Conservation (phyloP, 2,113 vertebrate genomes). For the Proteles cristata region DNA sequence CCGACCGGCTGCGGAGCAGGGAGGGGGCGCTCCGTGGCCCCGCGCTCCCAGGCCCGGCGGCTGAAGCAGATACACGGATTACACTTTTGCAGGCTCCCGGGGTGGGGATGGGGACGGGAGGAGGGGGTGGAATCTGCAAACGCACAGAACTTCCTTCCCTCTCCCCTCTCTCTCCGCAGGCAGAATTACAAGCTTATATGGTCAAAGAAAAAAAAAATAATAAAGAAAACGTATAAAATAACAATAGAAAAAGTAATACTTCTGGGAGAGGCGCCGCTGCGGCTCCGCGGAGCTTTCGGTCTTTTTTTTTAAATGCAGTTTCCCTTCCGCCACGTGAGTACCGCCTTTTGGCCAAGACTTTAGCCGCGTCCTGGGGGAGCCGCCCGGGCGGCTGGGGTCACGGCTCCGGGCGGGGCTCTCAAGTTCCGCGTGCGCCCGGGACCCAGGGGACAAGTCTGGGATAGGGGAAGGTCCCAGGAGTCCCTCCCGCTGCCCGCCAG, state of each 20-base stretch:
- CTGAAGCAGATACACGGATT: constrained; percentile 77
- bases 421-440: constrained; percentile 66
- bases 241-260: constrained; percentile 84
- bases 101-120: constrained; percentile 19
- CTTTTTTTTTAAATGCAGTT: constrained; percentile 56
- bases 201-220: constrained; percentile 74
- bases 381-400: constrained; percentile 57
- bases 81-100: constrained; percentile 82
- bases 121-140: background rate
- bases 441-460: constrained; percentile 47
- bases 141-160: constrained; percentile 17
- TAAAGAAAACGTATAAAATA: constrained; percentile 85
- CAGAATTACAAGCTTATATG: constrained; percentile 87
- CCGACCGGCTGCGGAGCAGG: background rate
- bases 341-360: constrained; percentile 89
- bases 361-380: constrained; percentile 82
- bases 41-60: background rate
- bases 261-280: constrained; percentile 79
- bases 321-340: constrained; percentile 85
- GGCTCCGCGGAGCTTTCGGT: constrained; percentile 62
- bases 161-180: constrained; percentile 76
- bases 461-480: constrained; percentile 69
- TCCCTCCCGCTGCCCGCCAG: constrained; percentile 71
- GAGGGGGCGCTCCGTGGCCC: background rate
- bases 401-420: constrained; percentile 63